Evolutionary conservation across 2,888 invertebrate species (phyloP).

Genomic region (Mesoligia furuncula): DNA sequence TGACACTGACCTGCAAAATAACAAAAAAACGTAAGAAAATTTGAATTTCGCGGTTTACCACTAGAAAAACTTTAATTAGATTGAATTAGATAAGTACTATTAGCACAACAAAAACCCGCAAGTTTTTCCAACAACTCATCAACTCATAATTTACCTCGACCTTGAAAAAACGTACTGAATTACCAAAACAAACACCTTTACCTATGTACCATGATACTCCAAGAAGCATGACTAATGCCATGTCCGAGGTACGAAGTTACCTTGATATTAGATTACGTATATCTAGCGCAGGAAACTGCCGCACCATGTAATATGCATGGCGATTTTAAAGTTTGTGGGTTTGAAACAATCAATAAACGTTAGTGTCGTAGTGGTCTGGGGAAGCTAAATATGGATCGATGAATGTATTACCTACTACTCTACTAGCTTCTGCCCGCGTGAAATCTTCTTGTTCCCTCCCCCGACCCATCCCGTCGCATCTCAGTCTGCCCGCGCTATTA

Average conservation of each 20-base stretch:
- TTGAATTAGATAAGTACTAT: conserved; percentile 4
- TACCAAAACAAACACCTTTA: conserved; percentile 29
- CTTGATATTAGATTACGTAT: conserved; percentile 47
- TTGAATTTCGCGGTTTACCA: no score
- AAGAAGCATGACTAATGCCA: conserved; percentile 51
- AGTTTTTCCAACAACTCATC: neutral
- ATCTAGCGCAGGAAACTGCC: neutral
- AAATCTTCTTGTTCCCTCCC: no score
- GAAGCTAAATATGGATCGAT: conserved; percentile 13
- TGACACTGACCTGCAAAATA: no score
- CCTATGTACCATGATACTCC: neutral
- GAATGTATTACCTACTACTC: neutral
- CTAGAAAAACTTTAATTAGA: conserved; percentile 16
- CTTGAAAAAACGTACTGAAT: conserved; percentile 14
- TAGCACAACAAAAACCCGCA: conserved; percentile 21
- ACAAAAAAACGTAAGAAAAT: no score
- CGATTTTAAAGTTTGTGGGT: conserved; percentile 2
- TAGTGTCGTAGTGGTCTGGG: neutral
- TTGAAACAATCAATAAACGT: conserved; percentile 19
- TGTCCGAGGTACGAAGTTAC: conserved; percentile 20
- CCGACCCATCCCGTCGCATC: no score
- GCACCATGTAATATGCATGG: conserved; percentile 42
- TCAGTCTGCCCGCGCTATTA: no score
- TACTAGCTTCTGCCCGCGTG: no score
- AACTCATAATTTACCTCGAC: conserved; percentile 6